phyloP scores from a whole-genome alignment of 1,140 invertebrate species.

The Agrypnia vestita region DNA sequence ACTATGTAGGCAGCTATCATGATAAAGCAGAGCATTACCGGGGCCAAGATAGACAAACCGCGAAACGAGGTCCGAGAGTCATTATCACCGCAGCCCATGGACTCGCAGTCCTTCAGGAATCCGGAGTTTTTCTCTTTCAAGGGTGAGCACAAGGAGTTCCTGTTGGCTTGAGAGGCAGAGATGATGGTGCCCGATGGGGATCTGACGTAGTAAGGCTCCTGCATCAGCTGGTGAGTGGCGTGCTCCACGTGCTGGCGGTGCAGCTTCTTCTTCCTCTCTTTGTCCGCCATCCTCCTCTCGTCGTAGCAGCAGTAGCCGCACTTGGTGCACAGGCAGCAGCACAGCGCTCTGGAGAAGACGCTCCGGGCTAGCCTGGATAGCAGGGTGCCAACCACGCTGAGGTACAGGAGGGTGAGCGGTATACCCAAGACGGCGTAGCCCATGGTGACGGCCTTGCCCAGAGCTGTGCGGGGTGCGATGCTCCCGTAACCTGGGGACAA shows the following conservation, averaged over 20 bases:
- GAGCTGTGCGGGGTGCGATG: conserved; percentile 85
- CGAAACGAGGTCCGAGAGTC: conserved; percentile 83
- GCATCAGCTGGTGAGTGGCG: conserved; percentile 79
- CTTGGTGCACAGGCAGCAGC: conserved; percentile 88
- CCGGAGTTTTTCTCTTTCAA: conserved; percentile 73
- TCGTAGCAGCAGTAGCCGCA: conserved; percentile 91
- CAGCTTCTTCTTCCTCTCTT: conserved; percentile 83
- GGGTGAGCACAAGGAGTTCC: conserved; percentile 74
- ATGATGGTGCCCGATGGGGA: conserved; percentile 77
- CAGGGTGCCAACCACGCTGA: conserved; percentile 87
- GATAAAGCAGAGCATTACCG: conserved; percentile 82
- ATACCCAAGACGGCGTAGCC: conserved; percentile 93
- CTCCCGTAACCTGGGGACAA: conserved; percentile 87
- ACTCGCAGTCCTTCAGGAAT: conserved; percentile 75
- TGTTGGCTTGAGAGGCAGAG: conserved; percentile 71
- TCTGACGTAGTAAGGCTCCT: conserved; percentile 87
- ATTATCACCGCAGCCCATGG: conserved; percentile 80
- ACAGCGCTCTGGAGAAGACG: conserved; percentile 87
- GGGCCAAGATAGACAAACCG: conserved; percentile 83
- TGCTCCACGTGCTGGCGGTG: conserved; percentile 83
- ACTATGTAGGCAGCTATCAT: conserved; percentile 90
- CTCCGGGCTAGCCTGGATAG: conserved; percentile 89
- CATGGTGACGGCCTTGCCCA: conserved; percentile 90
- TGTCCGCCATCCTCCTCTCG: conserved; percentile 85
- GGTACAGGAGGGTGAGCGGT: conserved; percentile 90